Base-by-base conservation (phyloP, 2,888 invertebrate genomes). In the Dicyrtoma fusca region DNA sequence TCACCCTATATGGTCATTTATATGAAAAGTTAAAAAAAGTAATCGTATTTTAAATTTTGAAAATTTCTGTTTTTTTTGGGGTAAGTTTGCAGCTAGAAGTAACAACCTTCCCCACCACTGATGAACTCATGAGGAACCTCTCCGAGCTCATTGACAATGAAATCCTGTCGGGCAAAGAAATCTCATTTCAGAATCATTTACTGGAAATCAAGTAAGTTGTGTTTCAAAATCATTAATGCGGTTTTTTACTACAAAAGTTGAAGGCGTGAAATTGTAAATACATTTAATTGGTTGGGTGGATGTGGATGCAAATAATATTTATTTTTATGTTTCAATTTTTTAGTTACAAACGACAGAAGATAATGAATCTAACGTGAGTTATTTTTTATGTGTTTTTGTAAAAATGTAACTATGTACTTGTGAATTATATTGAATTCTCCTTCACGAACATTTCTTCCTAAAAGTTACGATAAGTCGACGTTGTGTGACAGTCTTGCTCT, bases 341-440 rank as follows among this genome's bases (percentile, higher is more conserved):
- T 85, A 87, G 87, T 82, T 83, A 84, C 81, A 85, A 86, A 76
- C 83, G 87, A 76, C 83, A 85, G 81, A 84, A 85, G 69, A 79
- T 86, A 69, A 81, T 84, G 71, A 82, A 83, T 80, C 82, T 83
- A 73, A 83, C 83, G 87, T 87, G 82, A 86, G 87, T 81, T 47
- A 34, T 57, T 23, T 47, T 49, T 45, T 62, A 44, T n/a, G n/a
- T n/a, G n/a, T n/a, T n/a, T n/a, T n/a, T n/a, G n/a, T n/a, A n/a
- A n/a, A n/a, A n/a, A n/a, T n/a, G n/a, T n/a, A n/a, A n/a, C n/a
- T n/a, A n/a, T n/a, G n/a, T n/a, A n/a, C n/a, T n/a, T n/a, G n/a
- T n/a, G n/a, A n/a, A n/a, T n/a, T n/a, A n/a, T n/a, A n/a, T n/a
- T n/a, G n/a, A n/a, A n/a, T n/a, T n/a, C n/a, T n/a, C n/a, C n/a